phyloP scores from a whole-genome alignment of 2,113 vertebrate genomes.

The Gallinago undulata region DNA sequence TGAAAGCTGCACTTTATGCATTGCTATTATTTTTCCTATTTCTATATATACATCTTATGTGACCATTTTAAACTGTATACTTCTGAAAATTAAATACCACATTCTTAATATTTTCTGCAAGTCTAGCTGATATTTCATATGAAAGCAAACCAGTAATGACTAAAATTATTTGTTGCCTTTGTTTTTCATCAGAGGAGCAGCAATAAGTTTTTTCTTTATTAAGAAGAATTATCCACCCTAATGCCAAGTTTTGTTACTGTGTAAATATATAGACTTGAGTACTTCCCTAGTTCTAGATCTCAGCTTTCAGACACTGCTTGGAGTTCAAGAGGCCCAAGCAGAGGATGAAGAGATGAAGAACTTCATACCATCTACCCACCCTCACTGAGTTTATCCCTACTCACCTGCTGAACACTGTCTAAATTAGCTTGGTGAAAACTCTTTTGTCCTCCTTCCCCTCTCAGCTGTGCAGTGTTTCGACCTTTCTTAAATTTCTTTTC shows the following conservation, averaged over 20 bases:
- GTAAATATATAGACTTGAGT: not conserved
- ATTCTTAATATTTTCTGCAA: not conserved
- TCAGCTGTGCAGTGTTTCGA: not conserved
- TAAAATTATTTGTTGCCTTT: not conserved
- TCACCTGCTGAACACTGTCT: not conserved
- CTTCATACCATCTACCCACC: not conserved
- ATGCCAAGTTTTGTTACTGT: not conserved
- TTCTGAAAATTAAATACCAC: not conserved
- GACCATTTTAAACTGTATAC: not conserved
- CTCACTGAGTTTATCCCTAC: not conserved
- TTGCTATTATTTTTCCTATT: not conserved
- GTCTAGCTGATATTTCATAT: not conserved
- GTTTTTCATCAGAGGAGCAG: not conserved
- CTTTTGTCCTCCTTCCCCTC: not conserved
- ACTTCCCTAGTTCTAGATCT: not conserved
- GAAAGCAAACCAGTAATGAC: not conserved
- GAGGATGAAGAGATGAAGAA: not conserved
- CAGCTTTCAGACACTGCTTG: not conserved
- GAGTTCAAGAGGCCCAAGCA: not conserved
- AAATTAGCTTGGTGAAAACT: not conserved
- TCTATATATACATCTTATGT: not conserved
- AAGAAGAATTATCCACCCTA: not conserved
- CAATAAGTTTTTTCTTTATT: not conserved
- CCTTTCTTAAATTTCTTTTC: not conserved
- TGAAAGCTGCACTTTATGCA: not conserved